Percentiles rank a stretch among this genome's conserved stretches.
These are phyloP conservation scores for Isotomurus palustris DNA, from an alignment of 2,888 invertebrate genomes.

Conservation along the genomic window DNA sequence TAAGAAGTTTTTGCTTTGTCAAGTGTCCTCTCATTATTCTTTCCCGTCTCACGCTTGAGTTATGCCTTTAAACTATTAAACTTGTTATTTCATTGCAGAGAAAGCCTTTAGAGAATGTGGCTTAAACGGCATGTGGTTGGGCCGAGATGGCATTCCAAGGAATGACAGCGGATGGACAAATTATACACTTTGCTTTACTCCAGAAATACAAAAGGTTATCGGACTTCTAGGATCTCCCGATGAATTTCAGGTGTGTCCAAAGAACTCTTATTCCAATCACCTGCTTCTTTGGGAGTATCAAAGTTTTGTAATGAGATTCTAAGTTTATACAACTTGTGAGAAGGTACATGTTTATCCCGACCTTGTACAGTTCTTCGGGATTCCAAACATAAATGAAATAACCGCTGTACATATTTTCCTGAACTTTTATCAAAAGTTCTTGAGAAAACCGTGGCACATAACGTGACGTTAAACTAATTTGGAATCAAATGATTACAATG, in stretches of 20 bases:
- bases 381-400: no score
- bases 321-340: no score
- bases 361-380: no score
- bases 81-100: constrained; percentile 54
- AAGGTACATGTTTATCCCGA: no score
- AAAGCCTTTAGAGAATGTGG: constrained; percentile 67
- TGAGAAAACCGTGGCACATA: no score
- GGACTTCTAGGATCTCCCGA: constrained; percentile 59
- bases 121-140: constrained; percentile 65
- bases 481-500: no score
- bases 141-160: constrained; percentile 50
- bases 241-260: constrained; percentile 51
- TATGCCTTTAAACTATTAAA: no score
- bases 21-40: not conserved
- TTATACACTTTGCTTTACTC: constrained; percentile 72
- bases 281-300: not conserved
- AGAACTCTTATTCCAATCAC: not conserved
- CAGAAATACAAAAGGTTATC: constrained; percentile 63
- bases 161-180: constrained; percentile 68
- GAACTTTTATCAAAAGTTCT: no score
- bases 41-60: no score
- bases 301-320: not conserved
- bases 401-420: no score
- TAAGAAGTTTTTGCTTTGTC: constrained; percentile 54
- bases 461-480: no score